A percentile compares a stretch with the other conserved stretches of the same genome.
phyloP scores from a whole-genome alignment of 1,140 invertebrate genomes.

The Maniola jurtina region DNA sequence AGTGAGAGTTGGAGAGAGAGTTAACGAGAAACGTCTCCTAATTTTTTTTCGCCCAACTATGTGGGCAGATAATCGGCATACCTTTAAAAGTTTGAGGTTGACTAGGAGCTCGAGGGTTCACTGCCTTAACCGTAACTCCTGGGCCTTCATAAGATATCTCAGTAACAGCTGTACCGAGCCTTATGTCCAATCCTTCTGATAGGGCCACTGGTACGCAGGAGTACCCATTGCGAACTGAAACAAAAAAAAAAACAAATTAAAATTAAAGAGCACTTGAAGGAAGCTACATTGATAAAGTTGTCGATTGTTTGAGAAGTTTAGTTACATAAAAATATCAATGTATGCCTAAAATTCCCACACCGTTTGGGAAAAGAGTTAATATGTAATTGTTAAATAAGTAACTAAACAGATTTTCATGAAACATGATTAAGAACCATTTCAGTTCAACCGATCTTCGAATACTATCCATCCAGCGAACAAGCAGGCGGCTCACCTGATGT shows the following conservation, averaged over 20 bases:
- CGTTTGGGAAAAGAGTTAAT: no score
- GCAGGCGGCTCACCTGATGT: no score
- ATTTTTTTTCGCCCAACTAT: no score
- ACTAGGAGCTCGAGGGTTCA: conserved; percentile 84
- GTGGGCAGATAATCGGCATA: neutral
- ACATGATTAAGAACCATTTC: no score
- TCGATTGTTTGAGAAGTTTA: neutral
- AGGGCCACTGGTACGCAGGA: conserved; percentile 97
- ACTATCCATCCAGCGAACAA: no score
- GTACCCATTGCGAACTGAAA: conserved; percentile 96
- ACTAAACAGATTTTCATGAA: no score
- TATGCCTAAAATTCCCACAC: no score
- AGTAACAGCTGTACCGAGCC: conserved; percentile 92
- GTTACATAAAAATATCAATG: no score
- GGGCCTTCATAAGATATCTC: conserved; percentile 89
- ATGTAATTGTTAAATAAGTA: no score
- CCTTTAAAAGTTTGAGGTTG: conserved; percentile 66
- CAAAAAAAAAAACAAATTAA: neutral
- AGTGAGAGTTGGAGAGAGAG: neutral
- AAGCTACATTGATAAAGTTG: neutral
- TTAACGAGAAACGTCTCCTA: no score
- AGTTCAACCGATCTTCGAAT: no score
- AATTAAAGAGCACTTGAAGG: neutral
- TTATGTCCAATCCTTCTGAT: conserved; percentile 95
- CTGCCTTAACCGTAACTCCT: conserved; percentile 90